Percentiles rank a stretch among this genome's conserved stretches.
Conservation (phyloP, 2,888 invertebrate species). For the Venusia cambrica region DNA sequence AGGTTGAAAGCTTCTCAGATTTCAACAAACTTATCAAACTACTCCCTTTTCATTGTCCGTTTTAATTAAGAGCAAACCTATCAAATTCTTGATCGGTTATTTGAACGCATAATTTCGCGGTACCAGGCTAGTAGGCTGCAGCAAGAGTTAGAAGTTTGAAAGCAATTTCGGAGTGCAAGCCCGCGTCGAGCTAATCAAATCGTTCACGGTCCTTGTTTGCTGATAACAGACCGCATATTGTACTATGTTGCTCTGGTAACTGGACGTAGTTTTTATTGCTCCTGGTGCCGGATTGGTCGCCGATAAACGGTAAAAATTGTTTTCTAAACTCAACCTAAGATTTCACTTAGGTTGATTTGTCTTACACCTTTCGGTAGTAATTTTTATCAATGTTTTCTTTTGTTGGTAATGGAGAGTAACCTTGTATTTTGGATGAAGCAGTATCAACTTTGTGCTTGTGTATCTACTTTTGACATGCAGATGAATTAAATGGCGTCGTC, state of each 20-base stretch:
- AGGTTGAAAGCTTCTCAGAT: background rate
- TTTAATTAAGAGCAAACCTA: conserved; percentile 16
- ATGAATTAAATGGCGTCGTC: no score
- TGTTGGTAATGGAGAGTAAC: no score
- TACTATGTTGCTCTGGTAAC: conserved; percentile 58
- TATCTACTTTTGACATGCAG: no score
- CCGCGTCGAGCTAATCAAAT: conserved; percentile 77
- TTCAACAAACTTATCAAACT: conserved; percentile 1
- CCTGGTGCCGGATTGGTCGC: conserved; percentile 12
- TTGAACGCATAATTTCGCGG: conserved; percentile 31
- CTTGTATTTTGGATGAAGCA: no score
- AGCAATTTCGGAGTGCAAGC: conserved; percentile 77
- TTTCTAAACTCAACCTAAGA: no score
- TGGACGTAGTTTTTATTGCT: conserved; percentile 28
- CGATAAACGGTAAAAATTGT: conserved; percentile 5
- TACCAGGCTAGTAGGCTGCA: conserved; percentile 52
- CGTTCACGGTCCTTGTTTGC: conserved; percentile 71
- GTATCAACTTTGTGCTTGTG: no score
- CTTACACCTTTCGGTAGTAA: no score
- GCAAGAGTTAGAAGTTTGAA: conserved; percentile 58
- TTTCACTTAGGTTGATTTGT: no score
- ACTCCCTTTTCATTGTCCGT: conserved; percentile 8
- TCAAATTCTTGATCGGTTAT: conserved; percentile 30
- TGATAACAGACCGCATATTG: conserved; percentile 60
- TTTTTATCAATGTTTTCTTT: no score